Percentiles rank a stretch among this genome's conserved stretches.
These are phyloP conservation scores for Sebastes cheni DNA, from an alignment of 2,797 vertebrate species.

Conservation along the genomic window DNA sequence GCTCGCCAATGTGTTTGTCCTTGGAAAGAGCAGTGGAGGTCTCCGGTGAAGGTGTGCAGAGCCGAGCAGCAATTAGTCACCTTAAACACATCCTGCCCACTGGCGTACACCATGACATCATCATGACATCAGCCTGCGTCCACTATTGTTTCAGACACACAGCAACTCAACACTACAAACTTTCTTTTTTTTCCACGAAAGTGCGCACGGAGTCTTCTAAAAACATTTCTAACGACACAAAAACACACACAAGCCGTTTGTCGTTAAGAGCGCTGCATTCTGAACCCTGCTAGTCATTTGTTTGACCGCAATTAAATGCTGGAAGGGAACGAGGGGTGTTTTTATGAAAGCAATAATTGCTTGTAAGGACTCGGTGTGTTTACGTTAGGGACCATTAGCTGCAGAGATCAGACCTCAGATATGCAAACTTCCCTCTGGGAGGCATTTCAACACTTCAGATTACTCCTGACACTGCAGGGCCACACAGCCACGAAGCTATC, in stretches of 20 bases:
- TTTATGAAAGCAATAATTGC: constrained; percentile 86
- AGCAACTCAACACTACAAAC: background rate
- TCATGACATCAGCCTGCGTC: constrained; percentile 64
- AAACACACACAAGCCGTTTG: constrained; percentile 58
- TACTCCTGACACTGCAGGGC: constrained; percentile 58
- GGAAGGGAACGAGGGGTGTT: constrained; percentile 80
- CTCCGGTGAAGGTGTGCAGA: constrained; percentile 59
- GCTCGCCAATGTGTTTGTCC: constrained; percentile 58
- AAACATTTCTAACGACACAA: constrained; percentile 57
- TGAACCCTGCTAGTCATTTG: constrained; percentile 80
- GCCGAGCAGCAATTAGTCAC: constrained; percentile 58
- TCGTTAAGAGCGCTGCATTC: constrained; percentile 72
- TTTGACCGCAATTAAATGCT: constrained; percentile 84
- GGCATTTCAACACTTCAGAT: constrained; percentile 79
- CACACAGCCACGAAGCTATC: constrained; percentile 58
- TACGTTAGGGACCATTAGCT: constrained; percentile 84
- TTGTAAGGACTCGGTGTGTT: constrained; percentile 83
- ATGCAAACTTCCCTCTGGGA: constrained; percentile 82
- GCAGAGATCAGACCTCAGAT: constrained; percentile 84
- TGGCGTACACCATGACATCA: constrained; percentile 61
- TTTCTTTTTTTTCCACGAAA: constrained; percentile 5
- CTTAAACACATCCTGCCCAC: constrained; percentile 69
- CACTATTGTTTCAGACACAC: constrained; percentile 52
- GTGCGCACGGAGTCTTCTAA: constrained; percentile 44
- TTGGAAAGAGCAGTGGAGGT: constrained; percentile 53